A percentile compares a stretch with the other conserved stretches of the same genome.
Evolutionary conservation across 2,797 vertebrate species (phyloP).

Genomic region (Sebastes miniatus): DNA sequence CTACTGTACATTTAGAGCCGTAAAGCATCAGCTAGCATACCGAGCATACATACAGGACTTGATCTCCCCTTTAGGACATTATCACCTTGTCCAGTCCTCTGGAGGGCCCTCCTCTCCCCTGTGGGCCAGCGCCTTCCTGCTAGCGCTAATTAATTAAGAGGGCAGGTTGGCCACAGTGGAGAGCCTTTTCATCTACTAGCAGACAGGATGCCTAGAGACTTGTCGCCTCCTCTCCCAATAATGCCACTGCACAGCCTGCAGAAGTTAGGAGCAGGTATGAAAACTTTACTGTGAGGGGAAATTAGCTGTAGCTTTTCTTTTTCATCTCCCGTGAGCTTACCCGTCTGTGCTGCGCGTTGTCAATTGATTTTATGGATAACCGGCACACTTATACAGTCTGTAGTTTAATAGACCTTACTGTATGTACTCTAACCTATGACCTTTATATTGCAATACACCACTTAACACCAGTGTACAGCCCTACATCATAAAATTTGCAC

Average conservation of each 20-base stretch:
- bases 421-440: background rate
- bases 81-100: constrained; percentile 86
- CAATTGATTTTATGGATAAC: constrained; percentile 22
- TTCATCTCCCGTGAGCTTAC: constrained; percentile 9
- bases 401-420: constrained; percentile 10
- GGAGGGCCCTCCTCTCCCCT: constrained; percentile 74
- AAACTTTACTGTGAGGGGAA: constrained; percentile 22
- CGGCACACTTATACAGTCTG: background rate
- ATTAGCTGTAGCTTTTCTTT: constrained; percentile 21
- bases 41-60: constrained; percentile 65
- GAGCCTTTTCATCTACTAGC: constrained; percentile 81
- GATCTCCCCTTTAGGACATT: constrained; percentile 84
- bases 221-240: constrained; percentile 73
- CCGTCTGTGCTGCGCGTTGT: background rate
- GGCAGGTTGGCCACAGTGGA: constrained; percentile 84
- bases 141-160: constrained; percentile 89
- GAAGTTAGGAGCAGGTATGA: constrained; percentile 54
- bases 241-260: constrained; percentile 56
- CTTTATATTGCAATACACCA: constrained; percentile 25
- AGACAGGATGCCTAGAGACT: constrained; percentile 81
- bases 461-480: constrained; percentile 38
- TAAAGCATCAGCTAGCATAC: constrained; percentile 48
- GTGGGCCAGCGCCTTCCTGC: constrained; percentile 78
- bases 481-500: constrained; percentile 67
- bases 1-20: constrained; percentile 17